Base-by-base conservation (phyloP, 2,113 vertebrate species). In the Pluvianellus socialis region DNA sequence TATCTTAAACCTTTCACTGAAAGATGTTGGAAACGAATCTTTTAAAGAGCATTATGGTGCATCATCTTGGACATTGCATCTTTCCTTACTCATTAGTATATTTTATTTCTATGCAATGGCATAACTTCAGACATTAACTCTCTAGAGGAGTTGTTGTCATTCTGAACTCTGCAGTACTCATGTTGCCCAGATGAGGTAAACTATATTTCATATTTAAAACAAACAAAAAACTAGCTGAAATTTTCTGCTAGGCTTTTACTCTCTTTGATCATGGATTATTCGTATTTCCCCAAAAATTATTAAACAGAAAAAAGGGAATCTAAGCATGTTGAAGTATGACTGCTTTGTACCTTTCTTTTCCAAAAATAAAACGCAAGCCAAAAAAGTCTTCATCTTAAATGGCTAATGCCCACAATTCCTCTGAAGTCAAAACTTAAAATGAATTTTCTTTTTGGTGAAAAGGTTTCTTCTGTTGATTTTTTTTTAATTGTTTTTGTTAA, bases 1-100 rank as follows among this genome's bases (percentile, higher is more conserved):
- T 73, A 7, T 73, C 80, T 65, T 79, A 88, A 96, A 59, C 53
- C 20, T 94, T 96, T 88, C 81, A 58, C 86, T 93, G 79, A 88
- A 93, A 93, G 40, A 71, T n/a, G 33, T 79, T 65, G 58, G 22
- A 72, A 91, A 81, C 40, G 84, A 18, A 15, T 44, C 27, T 76
- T 61, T 56, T 2, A 8, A 52, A 91, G 84, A 59, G 14, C 10
- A 16, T 62, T 14, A 85, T 73, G 45, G 6, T 72, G 26, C 47
- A 63, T 94, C 5, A 16, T 84, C 38, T 79, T 42, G 28, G 45
- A 65, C 12, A 7, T 32, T 67, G 28, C 32, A 26, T 73, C 35
- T 81, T 90, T 87, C 61, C 65, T 71, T 75, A 59, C 14, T 53
- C 38, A 44, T 50, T 56, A n/a, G 7, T 63, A 11, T 76, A 63